Base-by-base conservation (phyloP, 2,797 vertebrate genomes). In the Carduelis carduelis region DNA sequence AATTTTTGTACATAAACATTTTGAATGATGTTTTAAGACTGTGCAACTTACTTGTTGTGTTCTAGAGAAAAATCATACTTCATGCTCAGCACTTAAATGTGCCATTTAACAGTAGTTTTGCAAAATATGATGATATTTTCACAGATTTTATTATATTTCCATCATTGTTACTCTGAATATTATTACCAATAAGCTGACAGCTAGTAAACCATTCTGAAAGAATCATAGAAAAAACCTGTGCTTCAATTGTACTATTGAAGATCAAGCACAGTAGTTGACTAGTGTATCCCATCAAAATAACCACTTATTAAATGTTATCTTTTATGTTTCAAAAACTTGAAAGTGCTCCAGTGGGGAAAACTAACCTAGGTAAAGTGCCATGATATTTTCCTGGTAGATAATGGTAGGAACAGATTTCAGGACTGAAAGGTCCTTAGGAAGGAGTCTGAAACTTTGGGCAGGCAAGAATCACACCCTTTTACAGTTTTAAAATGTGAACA, bases 401-500 rank as follows among this genome's bases (percentile, higher is more conserved):
- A 77, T 11, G 28, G 32, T n/a, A 37, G 22, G 10, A 43, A 35
- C 21, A 69, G 35, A 37, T 69, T 79, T 72, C 78, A 88, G 59
- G 50, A 65, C 24, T 56, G 49, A 87, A 78, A 84, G 77, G 63
- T 77, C 34, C 50, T 93, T 70, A 72, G 9, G 65, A 87, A 89
- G 34, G 50, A 75, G 15, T 27, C 63, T 83, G 89, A 74, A 92
- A 87, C 47, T 83, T 76, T 63, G 46, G 28, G 59, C 22, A 63
- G 69, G 52, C 35, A 87, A 69, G 56, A 71, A 65, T 20, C 9
- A 20, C 41, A 63, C 6, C 43, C 43, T 82, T 89, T 86, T 71
- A 20, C 41, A 35, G 21, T 52, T 72, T 94, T 94, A 60, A 66
- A 56, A 94, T 82, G 57, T 26, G 70, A 96, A 88, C 76, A 95